Evolutionary conservation across 2,888 invertebrate species (phyloP), one percentile per base, ranked within the genome.

Genomic region (Esperia sulphurella): DNA sequence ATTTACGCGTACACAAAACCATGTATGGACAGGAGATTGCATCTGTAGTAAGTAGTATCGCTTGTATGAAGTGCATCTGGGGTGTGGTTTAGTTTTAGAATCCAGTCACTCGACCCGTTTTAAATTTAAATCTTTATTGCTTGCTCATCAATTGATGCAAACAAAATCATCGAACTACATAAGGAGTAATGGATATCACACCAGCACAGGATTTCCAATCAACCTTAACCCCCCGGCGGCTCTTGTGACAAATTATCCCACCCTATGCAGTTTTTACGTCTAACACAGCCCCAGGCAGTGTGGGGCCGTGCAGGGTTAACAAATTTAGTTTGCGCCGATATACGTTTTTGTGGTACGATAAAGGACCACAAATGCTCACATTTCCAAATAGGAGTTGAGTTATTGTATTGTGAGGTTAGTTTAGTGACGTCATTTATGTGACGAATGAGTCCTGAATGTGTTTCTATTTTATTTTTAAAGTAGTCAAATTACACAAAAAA

Each of bases 291-390:
- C 41, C 42, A 40, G 45, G 52, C 46, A 35, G 42, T 40, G 30
- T 35, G 35, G 14, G 45, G 21, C 28, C 35, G 41, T 33, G 33
- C 7, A 28, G 59, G 58, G 64, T 65, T 78, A 76, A 74, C 71
- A 64, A 72, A 75, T 71, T 70, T 64, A 67, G 71, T 76, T 72
- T 68, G 63, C 51, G 47, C 44, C 65, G 48, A 58, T 57, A 58
- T 54, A 60, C 65, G 68, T 62, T 66, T 63, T 64, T 70, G 61
- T 54, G 62, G 46, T 12, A 21, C 31, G 13, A 46, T 40, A 37
- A 46, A 41, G 30, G 43, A 45, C 45, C 45, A 14, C 45, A 45
- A 49, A 45, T 45, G 29, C 44, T 29, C 31, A 33, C 8, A 33
- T 33, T 14, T 21, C 21, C 2, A 21, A 21, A 14, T 14, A 14